Conservation (phyloP, 2,113 vertebrate genomes). For the Columba livia region DNA sequence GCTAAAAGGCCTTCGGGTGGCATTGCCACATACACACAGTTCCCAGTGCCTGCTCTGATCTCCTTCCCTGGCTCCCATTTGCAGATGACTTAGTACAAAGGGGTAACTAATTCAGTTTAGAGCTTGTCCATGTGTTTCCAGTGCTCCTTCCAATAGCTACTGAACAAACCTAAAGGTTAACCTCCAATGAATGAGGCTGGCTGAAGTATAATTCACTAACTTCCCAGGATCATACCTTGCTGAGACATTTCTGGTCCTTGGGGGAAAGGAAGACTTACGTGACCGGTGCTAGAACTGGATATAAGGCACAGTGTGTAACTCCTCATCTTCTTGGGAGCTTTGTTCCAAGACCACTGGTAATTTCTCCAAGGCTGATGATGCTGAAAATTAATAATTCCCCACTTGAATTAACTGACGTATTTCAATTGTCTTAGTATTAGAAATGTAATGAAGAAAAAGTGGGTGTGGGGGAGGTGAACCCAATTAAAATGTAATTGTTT, state of each 20-base stretch:
- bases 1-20: background rate
- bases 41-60: background rate
- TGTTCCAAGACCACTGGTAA: background rate
- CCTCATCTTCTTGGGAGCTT: background rate
- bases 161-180: background rate
- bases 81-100: background rate
- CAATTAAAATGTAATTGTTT: constrained; percentile 51
- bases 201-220: background rate
- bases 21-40: fast-evolving
- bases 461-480: background rate
- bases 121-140: background rate
- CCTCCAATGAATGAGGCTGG: background rate
- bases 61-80: background rate
- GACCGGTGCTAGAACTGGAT: background rate
- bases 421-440: constrained; percentile 13
- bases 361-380: constrained; percentile 8
- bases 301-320: background rate
- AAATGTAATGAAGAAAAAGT: constrained; percentile 30
- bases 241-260: background rate
- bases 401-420: constrained; percentile 56
- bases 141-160: background rate
- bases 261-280: background rate
- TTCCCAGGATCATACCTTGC: background rate
- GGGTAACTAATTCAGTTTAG: background rate
- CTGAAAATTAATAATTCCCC: constrained; percentile 54